Evolutionary conservation across 2,113 vertebrate species (phyloP).

Genomic region (Pungitius pungitius): DNA sequence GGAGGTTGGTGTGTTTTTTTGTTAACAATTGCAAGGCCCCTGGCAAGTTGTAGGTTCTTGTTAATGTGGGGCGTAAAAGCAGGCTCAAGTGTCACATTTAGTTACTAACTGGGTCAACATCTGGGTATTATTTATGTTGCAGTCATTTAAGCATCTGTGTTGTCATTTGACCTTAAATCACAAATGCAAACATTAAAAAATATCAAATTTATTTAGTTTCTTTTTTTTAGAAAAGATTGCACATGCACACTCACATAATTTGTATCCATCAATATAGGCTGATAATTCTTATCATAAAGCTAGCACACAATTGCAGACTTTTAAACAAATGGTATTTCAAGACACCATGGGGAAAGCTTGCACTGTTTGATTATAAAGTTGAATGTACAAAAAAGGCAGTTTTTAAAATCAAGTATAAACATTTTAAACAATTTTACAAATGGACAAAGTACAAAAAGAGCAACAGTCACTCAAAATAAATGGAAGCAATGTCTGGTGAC

Average conservation of each 20-base stretch:
- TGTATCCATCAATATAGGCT: conserved; percentile 88
- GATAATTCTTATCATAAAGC: conserved; percentile 83
- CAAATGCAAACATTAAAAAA: conserved; percentile 85
- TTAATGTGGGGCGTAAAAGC: background rate
- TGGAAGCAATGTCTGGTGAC: conserved; percentile 76
- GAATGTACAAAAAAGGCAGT: conserved; percentile 99
- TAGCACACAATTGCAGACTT: conserved; percentile 88
- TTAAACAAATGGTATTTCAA: conserved; percentile 90
- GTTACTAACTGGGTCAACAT: background rate
- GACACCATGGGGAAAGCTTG: conserved; percentile 94
- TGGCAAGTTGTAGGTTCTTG: background rate
- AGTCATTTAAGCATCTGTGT: conserved; percentile 37
- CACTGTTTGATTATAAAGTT: conserved; percentile 87
- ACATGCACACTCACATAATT: conserved; percentile 95
- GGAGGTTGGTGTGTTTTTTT: background rate
- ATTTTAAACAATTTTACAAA: conserved; percentile 99
- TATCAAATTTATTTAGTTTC: conserved; percentile 94
- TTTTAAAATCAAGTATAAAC: conserved; percentile 99
- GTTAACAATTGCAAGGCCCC: too few relatives aligned
- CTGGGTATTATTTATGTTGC: background rate
- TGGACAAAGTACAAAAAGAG: conserved; percentile 97
- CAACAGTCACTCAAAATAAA: conserved; percentile 84
- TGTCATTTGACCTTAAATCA: conserved; percentile 11
- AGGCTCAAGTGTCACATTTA: background rate
- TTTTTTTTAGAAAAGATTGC: conserved; percentile 85